phyloP scores from a whole-genome alignment of 1,140 invertebrate species.

The Bombus affinis region DNA sequence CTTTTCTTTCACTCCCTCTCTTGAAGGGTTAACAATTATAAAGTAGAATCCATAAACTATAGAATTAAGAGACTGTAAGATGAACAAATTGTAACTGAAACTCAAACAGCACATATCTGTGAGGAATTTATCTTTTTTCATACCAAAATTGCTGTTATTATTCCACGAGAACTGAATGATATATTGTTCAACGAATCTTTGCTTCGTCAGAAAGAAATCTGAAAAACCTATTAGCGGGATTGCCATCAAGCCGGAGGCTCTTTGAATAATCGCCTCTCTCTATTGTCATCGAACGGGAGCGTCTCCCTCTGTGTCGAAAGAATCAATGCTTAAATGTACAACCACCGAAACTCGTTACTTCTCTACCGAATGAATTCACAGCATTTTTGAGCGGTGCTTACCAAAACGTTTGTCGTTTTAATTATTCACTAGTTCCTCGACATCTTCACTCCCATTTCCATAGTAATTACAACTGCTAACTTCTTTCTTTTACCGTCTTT shows the following conservation, averaged over 20 bases:
- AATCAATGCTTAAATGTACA: slow-evolving; percentile 59
- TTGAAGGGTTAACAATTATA: neutral
- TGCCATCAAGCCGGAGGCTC: neutral
- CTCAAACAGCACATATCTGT: too few relatives aligned
- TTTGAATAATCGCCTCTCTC: slow-evolving; percentile 12
- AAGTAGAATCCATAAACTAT: too few relatives aligned
- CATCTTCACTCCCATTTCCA: slow-evolving; percentile 57
- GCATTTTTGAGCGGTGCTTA: slow-evolving; percentile 43
- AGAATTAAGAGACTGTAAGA: neutral
- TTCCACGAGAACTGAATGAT: neutral
- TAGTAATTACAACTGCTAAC: neutral
- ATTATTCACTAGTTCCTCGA: slow-evolving; percentile 52
- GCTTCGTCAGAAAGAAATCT: neutral
- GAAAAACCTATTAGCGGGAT: slow-evolving; percentile 10
- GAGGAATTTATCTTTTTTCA: neutral
- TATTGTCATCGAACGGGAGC: slow-evolving; percentile 2
- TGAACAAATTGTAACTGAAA: neutral
- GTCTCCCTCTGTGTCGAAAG: slow-evolving; percentile 23
- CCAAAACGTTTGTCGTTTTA: slow-evolving; percentile 46
- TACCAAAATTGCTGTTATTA: neutral
- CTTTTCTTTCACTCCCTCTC: too few relatives aligned
- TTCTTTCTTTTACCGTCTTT: neutral
- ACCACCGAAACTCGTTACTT: slow-evolving; percentile 27
- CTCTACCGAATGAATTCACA: slow-evolving; percentile 26
- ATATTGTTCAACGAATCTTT: neutral